Percentiles rank a stretch among this genome's conserved stretches.
phyloP scores from a whole-genome alignment of 2,113 vertebrate species.

The Odontesthes bonariensis region DNA sequence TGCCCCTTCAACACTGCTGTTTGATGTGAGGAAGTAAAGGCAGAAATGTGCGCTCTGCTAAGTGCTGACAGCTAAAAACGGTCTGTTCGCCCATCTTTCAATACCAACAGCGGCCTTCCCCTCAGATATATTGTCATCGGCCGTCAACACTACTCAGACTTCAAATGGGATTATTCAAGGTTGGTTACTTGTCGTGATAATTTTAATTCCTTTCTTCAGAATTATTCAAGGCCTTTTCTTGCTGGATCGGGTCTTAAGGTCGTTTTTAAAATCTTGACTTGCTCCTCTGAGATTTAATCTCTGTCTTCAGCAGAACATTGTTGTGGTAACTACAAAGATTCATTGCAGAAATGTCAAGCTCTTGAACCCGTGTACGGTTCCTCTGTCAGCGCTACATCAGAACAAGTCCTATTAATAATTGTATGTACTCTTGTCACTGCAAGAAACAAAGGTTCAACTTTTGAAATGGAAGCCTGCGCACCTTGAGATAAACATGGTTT shows the following conservation, averaged over 20 bases:
- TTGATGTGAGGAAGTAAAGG: constrained; percentile 34
- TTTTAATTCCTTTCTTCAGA: constrained; percentile 49
- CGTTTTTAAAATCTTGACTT: constrained; percentile 25
- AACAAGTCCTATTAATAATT: constrained; percentile 17
- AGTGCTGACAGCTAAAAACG: constrained; percentile 47
- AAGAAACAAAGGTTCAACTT: neutral
- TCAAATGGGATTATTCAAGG: constrained; percentile 50
- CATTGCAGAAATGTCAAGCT: constrained; percentile 14
- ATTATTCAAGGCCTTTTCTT: constrained; percentile 21
- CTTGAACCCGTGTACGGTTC: neutral
- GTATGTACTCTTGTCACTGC: neutral
- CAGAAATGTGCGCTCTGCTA: constrained; percentile 39
- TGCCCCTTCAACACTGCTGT: constrained; percentile 5
- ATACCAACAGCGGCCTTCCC: constrained; percentile 16
- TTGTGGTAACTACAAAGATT: constrained; percentile 3
- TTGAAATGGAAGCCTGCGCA: neutral
- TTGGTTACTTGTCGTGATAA: constrained; percentile 38
- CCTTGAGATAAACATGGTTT: constrained; percentile 12
- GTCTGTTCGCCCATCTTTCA: constrained; percentile 25
- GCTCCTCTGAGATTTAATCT: constrained; percentile 39
- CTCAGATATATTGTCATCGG: constrained; percentile 36
- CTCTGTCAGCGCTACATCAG: constrained; percentile 15
- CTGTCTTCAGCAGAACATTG: neutral
- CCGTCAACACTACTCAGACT: constrained; percentile 35
- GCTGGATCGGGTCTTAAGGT: constrained; percentile 37